These are phyloP conservation scores for Antechinus flavipes DNA, from an alignment of 2,113 vertebrate species.

Conservation along the genomic window DNA sequence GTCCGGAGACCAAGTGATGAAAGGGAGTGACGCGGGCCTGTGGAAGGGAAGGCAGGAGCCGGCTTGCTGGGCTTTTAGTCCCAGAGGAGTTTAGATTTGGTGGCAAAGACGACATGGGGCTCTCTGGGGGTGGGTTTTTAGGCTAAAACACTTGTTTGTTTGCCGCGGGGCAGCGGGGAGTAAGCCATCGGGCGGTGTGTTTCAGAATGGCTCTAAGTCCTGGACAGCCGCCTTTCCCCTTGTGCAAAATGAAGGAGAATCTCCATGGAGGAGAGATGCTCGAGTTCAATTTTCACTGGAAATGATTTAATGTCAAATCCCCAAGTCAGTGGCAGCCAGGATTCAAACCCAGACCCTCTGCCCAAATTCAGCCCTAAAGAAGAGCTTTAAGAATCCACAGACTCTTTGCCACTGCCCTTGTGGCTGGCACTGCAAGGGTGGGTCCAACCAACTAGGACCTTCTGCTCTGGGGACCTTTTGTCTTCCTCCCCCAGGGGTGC, in stretches of 20 bases:
- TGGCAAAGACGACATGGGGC: background rate
- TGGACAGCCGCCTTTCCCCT: background rate
- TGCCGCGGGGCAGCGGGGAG: slow-evolving; percentile 17
- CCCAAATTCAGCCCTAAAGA: too few species aligned
- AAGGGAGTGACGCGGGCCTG: background rate
- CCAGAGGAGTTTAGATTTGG: background rate
- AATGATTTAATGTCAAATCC: too few species aligned
- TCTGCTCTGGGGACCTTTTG: too few species aligned
- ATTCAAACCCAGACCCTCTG: too few species aligned
- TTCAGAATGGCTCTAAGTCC: slow-evolving; percentile 25
- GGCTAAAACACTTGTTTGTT: slow-evolving; percentile 34
- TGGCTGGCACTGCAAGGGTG: too few species aligned
- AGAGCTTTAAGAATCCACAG: too few species aligned
- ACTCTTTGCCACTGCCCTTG: too few species aligned
- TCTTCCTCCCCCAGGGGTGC: too few species aligned
- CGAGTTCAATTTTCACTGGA: background rate
- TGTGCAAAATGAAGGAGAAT: slow-evolving; percentile 29
- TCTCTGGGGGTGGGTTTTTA: slow-evolving; percentile 25
- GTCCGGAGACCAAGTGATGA: too few species aligned
- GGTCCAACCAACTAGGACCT: too few species aligned
- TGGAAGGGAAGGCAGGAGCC: background rate
- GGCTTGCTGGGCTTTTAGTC: background rate
- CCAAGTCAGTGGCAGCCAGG: too few species aligned
- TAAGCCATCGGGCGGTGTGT: background rate
- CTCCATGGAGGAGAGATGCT: background rate